phyloP scores from a whole-genome alignment of 37 sponge, comb jelly and placozoan genomes.

The Halisarca cf. caerulea region DNA sequence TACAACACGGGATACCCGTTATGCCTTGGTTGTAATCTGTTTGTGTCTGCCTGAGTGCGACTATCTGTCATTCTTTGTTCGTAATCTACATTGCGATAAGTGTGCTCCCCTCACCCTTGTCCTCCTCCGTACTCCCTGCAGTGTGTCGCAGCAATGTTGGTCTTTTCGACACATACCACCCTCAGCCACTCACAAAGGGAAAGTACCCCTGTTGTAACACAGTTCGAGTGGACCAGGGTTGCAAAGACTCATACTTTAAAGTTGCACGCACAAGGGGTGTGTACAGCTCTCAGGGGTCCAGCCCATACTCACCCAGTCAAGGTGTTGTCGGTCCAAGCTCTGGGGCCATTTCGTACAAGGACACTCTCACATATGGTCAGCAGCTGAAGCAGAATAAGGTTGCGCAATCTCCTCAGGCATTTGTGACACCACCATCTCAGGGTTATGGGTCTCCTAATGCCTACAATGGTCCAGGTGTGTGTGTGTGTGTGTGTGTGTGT shows the following conservation, averaged over 20 bases:
- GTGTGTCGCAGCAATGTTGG: neutral
- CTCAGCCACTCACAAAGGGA: constrained; percentile 57
- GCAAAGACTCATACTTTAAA: constrained; percentile 36
- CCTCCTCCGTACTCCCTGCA: neutral
- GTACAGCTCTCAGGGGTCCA: neutral
- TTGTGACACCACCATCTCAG: no score
- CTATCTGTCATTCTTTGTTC: no score
- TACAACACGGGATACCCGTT: no score
- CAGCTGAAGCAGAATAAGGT: no score
- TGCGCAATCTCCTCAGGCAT: no score
- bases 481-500: constrained; percentile 24
- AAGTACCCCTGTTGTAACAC: constrained; percentile 84
- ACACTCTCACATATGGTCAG: neutral
- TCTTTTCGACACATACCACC: constrained; percentile 63
- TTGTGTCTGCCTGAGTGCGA: no score
- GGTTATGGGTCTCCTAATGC: no score
- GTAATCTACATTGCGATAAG: no score
- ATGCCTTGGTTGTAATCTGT: no score
- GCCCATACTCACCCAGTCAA: neutral
- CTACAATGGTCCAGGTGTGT: neutral
- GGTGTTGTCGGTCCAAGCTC: neutral
- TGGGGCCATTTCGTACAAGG: neutral
- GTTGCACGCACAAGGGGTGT: neutral
- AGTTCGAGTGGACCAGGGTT: constrained; percentile 71
- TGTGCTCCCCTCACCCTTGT: no score